These are phyloP conservation scores for Hemicentrotus pulcherrimus DNA, from an alignment of 35 echinoderm and acorn worm species.

Conservation along the genomic window DNA sequence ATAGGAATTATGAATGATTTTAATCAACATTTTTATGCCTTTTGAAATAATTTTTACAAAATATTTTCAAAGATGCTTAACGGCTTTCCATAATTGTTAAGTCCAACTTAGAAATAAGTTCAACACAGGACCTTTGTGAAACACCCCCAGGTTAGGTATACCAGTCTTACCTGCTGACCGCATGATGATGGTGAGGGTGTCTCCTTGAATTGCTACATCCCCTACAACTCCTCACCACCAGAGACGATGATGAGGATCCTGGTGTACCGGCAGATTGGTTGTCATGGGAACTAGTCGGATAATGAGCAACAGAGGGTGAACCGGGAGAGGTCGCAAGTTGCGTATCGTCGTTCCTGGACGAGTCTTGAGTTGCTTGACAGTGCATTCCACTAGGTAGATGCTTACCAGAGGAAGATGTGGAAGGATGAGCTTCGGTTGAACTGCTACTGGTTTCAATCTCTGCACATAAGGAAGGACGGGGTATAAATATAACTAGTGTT, in stretches of 20 bases:
- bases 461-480: neutral
- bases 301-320: neutral
- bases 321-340: neutral
- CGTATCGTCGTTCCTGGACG: neutral
- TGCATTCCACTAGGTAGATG: neutral
- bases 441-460: neutral
- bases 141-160: too few relatives aligned
- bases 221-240: neutral
- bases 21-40: too few relatives aligned
- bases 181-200: neutral
- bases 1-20: too few relatives aligned
- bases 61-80: too few relatives aligned
- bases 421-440: neutral
- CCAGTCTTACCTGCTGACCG: neutral
- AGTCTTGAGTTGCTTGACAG: neutral
- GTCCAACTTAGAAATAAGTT: too few relatives aligned
- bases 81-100: too few relatives aligned
- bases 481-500: too few relatives aligned
- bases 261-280: neutral
- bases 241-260: neutral
- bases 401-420: constrained; percentile 35
- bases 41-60: too few relatives aligned
- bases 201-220: neutral
- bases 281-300: neutral
- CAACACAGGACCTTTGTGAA: too few relatives aligned